phyloP scores from a whole-genome alignment of 1,140 invertebrate genomes.

The Coelopa frigida region DNA sequence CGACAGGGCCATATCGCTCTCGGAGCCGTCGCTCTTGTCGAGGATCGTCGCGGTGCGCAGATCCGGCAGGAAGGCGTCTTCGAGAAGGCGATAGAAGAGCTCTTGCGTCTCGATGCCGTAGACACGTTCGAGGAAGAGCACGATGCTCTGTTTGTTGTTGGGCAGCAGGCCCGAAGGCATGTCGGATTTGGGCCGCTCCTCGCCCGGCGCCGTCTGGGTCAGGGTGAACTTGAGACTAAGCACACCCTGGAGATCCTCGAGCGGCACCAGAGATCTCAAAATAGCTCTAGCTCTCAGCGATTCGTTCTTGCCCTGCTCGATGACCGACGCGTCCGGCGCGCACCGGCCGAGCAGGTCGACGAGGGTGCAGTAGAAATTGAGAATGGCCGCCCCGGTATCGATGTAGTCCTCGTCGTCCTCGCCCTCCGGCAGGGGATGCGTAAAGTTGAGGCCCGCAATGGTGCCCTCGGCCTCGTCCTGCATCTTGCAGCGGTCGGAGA shows the following conservation, averaged over 20 bases:
- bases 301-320: constrained; percentile 94
- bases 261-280: constrained; percentile 88
- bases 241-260: constrained; percentile 97
- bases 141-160: constrained; percentile 94
- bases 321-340: constrained; percentile 91
- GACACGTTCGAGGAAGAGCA: constrained; percentile 95
- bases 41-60: constrained; percentile 95
- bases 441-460: constrained; percentile 53
- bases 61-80: constrained; percentile 97
- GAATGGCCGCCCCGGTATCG: constrained; percentile 94
- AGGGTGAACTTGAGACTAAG: constrained; percentile 86
- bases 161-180: constrained; percentile 91
- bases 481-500: constrained; percentile 68
- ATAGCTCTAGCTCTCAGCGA: constrained; percentile 97
- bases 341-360: constrained; percentile 95
- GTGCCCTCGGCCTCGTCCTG: constrained; percentile 58
- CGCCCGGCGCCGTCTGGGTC: constrained; percentile 69
- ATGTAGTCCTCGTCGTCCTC: constrained; percentile 99
- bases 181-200: constrained; percentile 79
- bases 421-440: constrained; percentile 83
- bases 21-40: constrained; percentile 92
- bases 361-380: constrained; percentile 96
- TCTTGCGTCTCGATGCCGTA: constrained; percentile 97
- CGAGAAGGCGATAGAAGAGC: constrained; percentile 89
- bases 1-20: constrained; percentile 97